These are phyloP conservation scores for Ypsolopha sequella DNA, from an alignment of 2,888 invertebrate genomes.

Conservation along the genomic window DNA sequence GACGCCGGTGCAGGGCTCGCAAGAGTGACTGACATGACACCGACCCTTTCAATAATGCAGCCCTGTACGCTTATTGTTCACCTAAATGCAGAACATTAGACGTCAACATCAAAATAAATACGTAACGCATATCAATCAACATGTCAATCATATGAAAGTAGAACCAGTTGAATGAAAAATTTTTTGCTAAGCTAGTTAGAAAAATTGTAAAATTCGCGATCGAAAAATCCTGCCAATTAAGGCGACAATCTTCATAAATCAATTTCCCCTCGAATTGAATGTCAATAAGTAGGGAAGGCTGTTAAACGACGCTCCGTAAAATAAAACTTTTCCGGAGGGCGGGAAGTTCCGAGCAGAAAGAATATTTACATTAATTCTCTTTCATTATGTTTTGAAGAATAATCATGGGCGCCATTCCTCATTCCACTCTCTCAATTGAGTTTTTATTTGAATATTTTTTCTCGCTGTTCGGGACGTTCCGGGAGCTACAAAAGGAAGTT, in stretches of 20 bases:
- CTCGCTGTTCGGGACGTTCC: constrained; percentile 53
- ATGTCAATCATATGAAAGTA: constrained; percentile 4
- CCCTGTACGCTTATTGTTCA: constrained; percentile 35
- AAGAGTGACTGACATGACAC: background rate
- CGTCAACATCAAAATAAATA: constrained; percentile 1
- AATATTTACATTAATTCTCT: constrained; percentile 73
- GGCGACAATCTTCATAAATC: constrained; percentile 70
- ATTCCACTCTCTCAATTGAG: constrained; percentile 63
- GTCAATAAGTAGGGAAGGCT: constrained; percentile 69
- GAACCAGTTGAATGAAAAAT: background rate
- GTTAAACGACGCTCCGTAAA: constrained; percentile 68
- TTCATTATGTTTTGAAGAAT: constrained; percentile 73
- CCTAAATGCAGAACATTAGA: constrained; percentile 14
- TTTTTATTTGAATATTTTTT: constrained; percentile 72
- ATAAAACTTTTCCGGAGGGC: constrained; percentile 69
- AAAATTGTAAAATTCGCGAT: too few species aligned
- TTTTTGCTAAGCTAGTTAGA: background rate
- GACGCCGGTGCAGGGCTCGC: too few species aligned
- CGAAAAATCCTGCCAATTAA: constrained; percentile 61
- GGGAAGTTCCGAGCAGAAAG: constrained; percentile 63
- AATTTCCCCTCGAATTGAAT: constrained; percentile 70
- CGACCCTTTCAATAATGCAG: constrained; percentile 48
- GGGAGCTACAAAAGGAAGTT: constrained; percentile 69
- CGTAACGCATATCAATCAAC: background rate
- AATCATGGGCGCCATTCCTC: constrained; percentile 65